These are phyloP conservation scores for Apodemia duryi DNA, from an alignment of 2,888 invertebrate genomes.

Conservation along the genomic window DNA sequence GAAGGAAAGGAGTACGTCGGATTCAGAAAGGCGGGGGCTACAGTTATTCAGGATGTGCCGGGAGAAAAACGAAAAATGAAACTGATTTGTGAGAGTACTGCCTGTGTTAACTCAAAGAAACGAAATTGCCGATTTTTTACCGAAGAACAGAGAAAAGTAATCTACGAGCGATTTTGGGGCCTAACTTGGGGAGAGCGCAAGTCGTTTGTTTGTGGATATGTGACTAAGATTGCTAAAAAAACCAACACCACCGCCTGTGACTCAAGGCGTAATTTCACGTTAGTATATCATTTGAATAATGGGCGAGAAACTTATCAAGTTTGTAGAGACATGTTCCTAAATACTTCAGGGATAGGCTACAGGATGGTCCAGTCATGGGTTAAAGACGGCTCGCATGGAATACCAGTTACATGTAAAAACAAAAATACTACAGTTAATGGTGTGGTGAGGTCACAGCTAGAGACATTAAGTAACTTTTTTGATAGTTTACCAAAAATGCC, in stretches of 20 bases:
- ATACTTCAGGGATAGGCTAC: slow-evolving; percentile 18
- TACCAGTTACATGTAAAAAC: slow-evolving; percentile 3
- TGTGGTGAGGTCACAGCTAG: background rate
- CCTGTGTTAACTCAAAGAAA: slow-evolving; percentile 11
- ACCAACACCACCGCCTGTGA: background rate
- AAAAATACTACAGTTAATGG: background rate
- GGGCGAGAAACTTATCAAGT: slow-evolving; percentile 16
- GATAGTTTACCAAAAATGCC: slow-evolving; percentile 23
- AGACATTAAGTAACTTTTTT: background rate
- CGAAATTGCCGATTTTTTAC: slow-evolving; percentile 12
- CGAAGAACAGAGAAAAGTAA: slow-evolving; percentile 13
- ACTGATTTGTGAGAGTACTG: slow-evolving; percentile 9
- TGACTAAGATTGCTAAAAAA: slow-evolving; percentile 6
- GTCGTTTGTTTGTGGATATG: background rate
- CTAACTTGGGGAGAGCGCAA: slow-evolving; percentile 13
- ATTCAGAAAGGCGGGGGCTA: background rate
- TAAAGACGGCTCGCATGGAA: slow-evolving; percentile 13
- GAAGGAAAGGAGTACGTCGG: slow-evolving; percentile 16
- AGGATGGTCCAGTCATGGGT: slow-evolving; percentile 17
- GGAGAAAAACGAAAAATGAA: slow-evolving; percentile 10
- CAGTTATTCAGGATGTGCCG: slow-evolving; percentile 12
- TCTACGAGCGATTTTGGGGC: slow-evolving; percentile 16
- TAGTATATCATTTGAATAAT: slow-evolving; percentile 16
- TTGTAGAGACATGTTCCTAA: slow-evolving; percentile 20
- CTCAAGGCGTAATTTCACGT: background rate